Base-by-base conservation (phyloP, 2,888 invertebrate genomes). In the Leistus spinibarbis region DNA sequence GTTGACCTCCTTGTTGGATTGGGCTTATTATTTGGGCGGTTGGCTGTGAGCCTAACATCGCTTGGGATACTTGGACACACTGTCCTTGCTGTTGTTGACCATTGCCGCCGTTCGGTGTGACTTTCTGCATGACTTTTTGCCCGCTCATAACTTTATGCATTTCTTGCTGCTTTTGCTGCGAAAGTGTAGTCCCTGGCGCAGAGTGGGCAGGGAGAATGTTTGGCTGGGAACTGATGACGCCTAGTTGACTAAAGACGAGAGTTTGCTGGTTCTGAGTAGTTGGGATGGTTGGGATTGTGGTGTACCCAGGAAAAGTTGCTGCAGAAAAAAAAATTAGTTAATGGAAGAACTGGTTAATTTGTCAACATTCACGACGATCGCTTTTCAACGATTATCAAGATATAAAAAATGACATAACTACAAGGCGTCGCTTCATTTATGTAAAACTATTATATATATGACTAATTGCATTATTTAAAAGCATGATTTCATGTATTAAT, bases 231-330 rank as follows among this genome's bases (percentile, higher is more conserved):
- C 90, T 91, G 80, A 92, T 88, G 5, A 92, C 92, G 2, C 91
- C 91, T 71, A 92, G 85, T 76, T 91, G 93, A 76, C 92, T 91
- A 84, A 91, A 93, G 65, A 95, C 92, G 80, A 95, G 87, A 4
- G 95, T 94, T 82, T 94, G 94, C 79, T 92, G 89, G 77, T 86
- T 86, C 86, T 94, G 93, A 76, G 92, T 91, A 4, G 93, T 92
- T 67, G 92, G 90, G 79, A 93, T 94, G 54, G 93, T 91, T 20
- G 93, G 93, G 76, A 93, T 92, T 17, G 92, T 92, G 71, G 93
- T 89, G 83, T 95, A 95, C 1, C 95, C 93, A 2, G 93, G 91
- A 86, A 90, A 93, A 79, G 90, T 88, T 1, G 89, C 89, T 88
- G 84, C 70, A 79, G 78, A 76, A 62, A 76, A 74, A 65, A 69